These are phyloP conservation scores for Aelia acuminata DNA, from an alignment of 2,888 invertebrate genomes.

Conservation along the genomic window DNA sequence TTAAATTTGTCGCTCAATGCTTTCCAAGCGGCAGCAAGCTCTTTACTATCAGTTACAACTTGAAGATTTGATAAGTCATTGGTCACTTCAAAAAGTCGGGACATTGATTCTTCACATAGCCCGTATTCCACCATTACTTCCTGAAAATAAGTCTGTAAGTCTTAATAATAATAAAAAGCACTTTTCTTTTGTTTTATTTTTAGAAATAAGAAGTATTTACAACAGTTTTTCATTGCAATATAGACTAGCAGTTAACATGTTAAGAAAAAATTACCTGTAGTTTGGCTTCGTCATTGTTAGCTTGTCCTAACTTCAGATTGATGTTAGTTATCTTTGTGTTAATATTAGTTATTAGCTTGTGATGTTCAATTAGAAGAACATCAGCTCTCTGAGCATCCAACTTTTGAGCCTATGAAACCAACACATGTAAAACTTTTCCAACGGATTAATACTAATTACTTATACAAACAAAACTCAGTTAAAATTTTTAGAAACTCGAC, in stretches of 20 bases:
- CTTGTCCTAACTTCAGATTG: constrained; percentile 71
- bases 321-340: constrained; percentile 71
- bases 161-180: background rate
- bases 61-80: constrained; percentile 63
- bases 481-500: constrained; percentile 25
- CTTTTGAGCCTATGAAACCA: constrained; percentile 66
- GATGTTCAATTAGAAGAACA: constrained; percentile 72
- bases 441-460: constrained; percentile 37
- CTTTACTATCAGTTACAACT: constrained; percentile 64
- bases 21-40: constrained; percentile 64
- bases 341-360: constrained; percentile 70
- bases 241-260: constrained; percentile 49
- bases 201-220: background rate
- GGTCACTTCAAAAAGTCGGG: constrained; percentile 63
- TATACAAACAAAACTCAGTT: constrained; percentile 30
- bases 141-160: constrained; percentile 51
- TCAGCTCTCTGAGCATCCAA: constrained; percentile 74
- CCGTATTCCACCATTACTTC: constrained; percentile 64
- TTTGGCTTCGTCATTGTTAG: constrained; percentile 72
- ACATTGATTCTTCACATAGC: constrained; percentile 64
- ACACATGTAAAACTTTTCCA: constrained; percentile 54
- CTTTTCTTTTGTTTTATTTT: background rate
- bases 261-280: constrained; percentile 69
- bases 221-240: background rate
- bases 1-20: constrained; percentile 64